Base-by-base conservation (phyloP, 2,888 invertebrate genomes). In the Reticulitermes lucifugus region DNA sequence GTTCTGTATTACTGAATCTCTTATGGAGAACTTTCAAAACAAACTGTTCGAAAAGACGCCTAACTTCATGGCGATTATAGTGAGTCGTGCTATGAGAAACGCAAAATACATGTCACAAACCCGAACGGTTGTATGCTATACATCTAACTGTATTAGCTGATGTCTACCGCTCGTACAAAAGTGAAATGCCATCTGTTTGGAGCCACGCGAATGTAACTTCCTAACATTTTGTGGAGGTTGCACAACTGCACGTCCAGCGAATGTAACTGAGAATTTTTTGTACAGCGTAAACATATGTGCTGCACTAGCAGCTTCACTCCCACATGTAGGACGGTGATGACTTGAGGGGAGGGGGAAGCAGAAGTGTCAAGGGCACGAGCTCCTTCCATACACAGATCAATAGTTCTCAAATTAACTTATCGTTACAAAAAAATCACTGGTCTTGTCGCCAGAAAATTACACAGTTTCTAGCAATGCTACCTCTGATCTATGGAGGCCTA, bases 311-410 rank as follows among this genome's bases (percentile, higher is more conserved):
- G 7, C 73, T 21, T 35, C 73, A 73, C 46, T 77, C 77, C 43
- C 77, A 77, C 77, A 77, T 77, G 46, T 51, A 21, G 25, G 65
- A 7, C 60, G 60, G 35, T 35, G 35, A 35, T 4, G 22, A 21
- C 22, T 12, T 7, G n/a, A 25, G 65, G 25, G 25, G 65, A 25
- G 65, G 65, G 22, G 41, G 41, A 0, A 71, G 71, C 71, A 41
- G 77, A 77, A 46, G 51, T 77, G 77, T 77, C 77, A 77, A 77
- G 77, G 77, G 51, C 77, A 77, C 77, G 46, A 51, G 75, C 18
- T 60, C 60, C n/a, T 6, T n/a, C 25, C 77, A 10, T 0, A 51
- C 41, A 7, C 7, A 73, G 14, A 12, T 14, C 35, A 21, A 21
- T 35, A 18, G 9, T 73, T 22, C 35, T 73, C 41, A 14, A 41